These are phyloP conservation scores for Mormyrus proboscirostris DNA, from an alignment of 2,797 vertebrate species.

Conservation along the genomic window DNA sequence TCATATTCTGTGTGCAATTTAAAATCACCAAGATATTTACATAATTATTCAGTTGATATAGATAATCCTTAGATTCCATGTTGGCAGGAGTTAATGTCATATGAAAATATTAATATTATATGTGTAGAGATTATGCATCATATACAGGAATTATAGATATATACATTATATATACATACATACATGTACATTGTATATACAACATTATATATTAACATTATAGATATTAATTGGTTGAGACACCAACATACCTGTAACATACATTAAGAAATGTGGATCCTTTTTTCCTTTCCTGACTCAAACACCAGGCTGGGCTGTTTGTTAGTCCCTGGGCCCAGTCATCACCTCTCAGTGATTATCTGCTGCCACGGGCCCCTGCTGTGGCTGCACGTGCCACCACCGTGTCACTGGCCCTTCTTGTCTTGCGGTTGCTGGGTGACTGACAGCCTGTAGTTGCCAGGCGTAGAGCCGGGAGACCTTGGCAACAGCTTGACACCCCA, in stretches of 20 bases:
- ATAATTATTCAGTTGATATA: background rate
- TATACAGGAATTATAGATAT: background rate
- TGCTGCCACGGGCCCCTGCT: constrained; percentile 66
- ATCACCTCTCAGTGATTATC: constrained; percentile 80
- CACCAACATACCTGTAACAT: background rate
- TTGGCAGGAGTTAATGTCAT: background rate
- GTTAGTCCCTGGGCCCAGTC: constrained; percentile 58
- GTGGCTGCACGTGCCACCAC: constrained; percentile 78
- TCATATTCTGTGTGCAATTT: background rate
- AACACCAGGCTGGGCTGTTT: constrained; percentile 75
- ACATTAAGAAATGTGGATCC: background rate
- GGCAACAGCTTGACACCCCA: constrained; percentile 54
- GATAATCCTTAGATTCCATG: background rate
- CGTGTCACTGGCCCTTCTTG: constrained; percentile 60
- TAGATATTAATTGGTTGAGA: background rate
- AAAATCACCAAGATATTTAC: background rate
- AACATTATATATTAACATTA: background rate
- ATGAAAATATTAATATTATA: background rate
- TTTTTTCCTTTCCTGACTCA: background rate
- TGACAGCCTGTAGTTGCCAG: constrained; percentile 52
- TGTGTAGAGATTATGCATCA: background rate
- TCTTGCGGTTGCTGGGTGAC: constrained; percentile 73
- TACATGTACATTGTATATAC: background rate
- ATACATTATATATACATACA: background rate
- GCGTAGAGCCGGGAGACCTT: constrained; percentile 50